These are phyloP conservation scores for Tenebrio molitor DNA, from an alignment of 1,140 invertebrate genomes.

Conservation along the genomic window DNA sequence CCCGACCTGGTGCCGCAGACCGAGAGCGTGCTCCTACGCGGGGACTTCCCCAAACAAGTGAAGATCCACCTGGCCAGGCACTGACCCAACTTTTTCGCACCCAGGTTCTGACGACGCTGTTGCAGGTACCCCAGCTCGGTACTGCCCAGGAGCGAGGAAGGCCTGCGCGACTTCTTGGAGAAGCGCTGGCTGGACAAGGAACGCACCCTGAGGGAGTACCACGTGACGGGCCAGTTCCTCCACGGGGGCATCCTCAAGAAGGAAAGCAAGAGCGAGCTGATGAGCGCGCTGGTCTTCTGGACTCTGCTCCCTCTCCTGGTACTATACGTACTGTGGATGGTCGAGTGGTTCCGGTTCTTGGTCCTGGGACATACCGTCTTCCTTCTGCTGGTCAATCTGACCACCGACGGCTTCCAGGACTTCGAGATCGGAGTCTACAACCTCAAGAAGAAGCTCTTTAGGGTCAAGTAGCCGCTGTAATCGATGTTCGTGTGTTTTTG, in stretches of 20 bases:
- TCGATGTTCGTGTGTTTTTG: background rate
- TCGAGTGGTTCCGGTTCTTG: conserved; percentile 68
- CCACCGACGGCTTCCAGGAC: conserved; percentile 70
- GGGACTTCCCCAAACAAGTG: conserved; percentile 79
- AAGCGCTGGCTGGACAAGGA: conserved; percentile 83
- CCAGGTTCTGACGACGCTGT: conserved; percentile 26
- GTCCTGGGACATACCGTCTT: conserved; percentile 67
- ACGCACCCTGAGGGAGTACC: conserved; percentile 72
- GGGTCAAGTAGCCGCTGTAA: background rate
- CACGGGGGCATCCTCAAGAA: conserved; percentile 60
- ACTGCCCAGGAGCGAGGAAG: conserved; percentile 72
- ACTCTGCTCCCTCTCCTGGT: conserved; percentile 66
- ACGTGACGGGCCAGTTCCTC: conserved; percentile 68
- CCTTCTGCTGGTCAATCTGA: conserved; percentile 69
- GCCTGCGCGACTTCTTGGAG: conserved; percentile 77
- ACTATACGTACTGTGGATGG: conserved; percentile 67
- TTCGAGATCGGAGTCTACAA: conserved; percentile 65
- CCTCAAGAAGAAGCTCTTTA: conserved; percentile 44
- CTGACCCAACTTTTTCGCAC: too few species aligned
- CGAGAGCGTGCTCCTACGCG: conserved; percentile 76
- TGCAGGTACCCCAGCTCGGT: conserved; percentile 71
- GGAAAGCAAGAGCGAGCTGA: conserved; percentile 66
- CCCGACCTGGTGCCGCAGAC: conserved; percentile 77
- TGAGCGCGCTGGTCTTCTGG: conserved; percentile 72
- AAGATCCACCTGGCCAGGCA: conserved; percentile 82